Base-by-base conservation (phyloP, 2,888 invertebrate genomes). In the Sthenelais limicola region DNA sequence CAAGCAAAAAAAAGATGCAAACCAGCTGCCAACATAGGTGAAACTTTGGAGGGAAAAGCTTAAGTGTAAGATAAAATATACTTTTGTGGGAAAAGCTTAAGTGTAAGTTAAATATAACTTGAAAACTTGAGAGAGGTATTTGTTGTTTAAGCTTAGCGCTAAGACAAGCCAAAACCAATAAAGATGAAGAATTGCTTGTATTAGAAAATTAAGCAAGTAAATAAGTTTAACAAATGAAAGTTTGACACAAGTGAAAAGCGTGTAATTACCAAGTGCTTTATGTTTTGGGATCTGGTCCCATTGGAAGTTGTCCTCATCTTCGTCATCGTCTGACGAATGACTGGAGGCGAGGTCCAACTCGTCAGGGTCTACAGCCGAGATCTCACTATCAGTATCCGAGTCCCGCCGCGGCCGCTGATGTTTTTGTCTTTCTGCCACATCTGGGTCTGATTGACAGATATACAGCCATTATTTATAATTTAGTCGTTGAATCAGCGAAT, bases 281-380 rank as follows among this genome's bases (percentile, higher is more conserved):
- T 52, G 47, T 62, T 73, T 66, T 15, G 72, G 71, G 5, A 52
- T 78, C n/a, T 77, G 24, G 24, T 43, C 38, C 38, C 62, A 49
- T 24, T 35, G 33, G n/a, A 28, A 28, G 30, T 35, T 21, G 33
- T 68, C 38, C 9, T 74, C 82, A 15, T 90, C 89, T 76, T 91
- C 91, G 70, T 92, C 92, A 79, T 97, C 97, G 83, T 97, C 97
- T 62, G 96, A 96, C 12, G 96, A 96, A 89, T 97, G 97, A 85
- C 96, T 96, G 66, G 97, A 97, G 18, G 97, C 97, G 67, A 97
- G 91, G 82, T 97, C 97, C 74, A 97, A 90, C 82, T 87, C 87
- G 35, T 82, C 82, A 48, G 84, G 81, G 33, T 83, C 85, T 30
- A 84, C 73, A 3, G 75, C 82, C 0, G 88, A 88, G 38, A 94